Conservation (phyloP, 2,113 vertebrate genomes). For the Pelvicachromis taeniatus region DNA sequence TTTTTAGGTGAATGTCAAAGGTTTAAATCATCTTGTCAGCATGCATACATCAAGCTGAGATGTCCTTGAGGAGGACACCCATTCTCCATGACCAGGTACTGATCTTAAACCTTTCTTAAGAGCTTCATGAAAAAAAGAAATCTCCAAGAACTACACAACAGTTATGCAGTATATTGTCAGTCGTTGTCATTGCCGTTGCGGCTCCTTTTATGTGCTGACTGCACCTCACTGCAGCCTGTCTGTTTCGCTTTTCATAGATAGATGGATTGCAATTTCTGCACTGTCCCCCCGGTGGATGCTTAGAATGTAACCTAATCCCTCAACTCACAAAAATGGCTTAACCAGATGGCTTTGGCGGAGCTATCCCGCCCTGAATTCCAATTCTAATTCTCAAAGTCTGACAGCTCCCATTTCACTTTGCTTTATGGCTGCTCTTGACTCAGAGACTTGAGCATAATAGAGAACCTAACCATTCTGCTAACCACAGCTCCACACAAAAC, state of each 20-base stretch:
- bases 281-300: constrained; percentile 23
- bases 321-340: constrained; percentile 40
- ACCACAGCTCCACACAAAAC: background rate
- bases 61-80: constrained; percentile 20
- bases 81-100: background rate
- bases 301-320: constrained; percentile 32
- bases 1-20: constrained; percentile 1
- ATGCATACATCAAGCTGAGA: background rate
- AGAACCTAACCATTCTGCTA: constrained; percentile 9
- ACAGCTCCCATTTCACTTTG: constrained; percentile 17
- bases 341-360: constrained; percentile 50
- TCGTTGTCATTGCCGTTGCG: background rate
- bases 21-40: constrained; percentile 40
- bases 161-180: background rate
- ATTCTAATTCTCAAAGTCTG: constrained; percentile 14
- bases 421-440: constrained; percentile 29
- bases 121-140: background rate
- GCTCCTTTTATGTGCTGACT: background rate
- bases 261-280: constrained; percentile 14
- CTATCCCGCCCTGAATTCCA: constrained; percentile 19
- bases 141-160: background rate
- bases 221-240: background rate
- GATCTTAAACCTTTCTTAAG: background rate
- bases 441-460: background rate
- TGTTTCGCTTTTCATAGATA: constrained; percentile 6